phyloP scores from a whole-genome alignment of 2,888 invertebrate species.

The Pocota personata region DNA sequence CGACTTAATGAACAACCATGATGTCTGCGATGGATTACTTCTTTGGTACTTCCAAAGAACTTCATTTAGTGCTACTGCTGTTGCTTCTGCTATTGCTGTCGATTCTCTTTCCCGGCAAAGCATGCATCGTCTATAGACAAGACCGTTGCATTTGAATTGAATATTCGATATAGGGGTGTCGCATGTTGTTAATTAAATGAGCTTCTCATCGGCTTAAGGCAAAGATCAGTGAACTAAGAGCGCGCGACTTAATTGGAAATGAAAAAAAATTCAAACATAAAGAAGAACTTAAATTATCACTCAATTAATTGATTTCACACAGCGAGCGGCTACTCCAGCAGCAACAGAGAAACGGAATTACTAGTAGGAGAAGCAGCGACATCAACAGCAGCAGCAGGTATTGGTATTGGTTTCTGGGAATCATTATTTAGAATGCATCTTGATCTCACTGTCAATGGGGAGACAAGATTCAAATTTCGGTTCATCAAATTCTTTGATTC shows the following conservation, averaged over 20 bases:
- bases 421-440: conserved; percentile 23
- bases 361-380: neutral
- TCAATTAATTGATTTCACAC: conserved; percentile 69
- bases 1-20: conserved; percentile 59
- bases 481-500: conserved; percentile 32
- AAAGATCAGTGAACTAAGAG: conserved; percentile 73
- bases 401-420: conserved; percentile 60
- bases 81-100: conserved; percentile 33
- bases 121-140: conserved; percentile 25
- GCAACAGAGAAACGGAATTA: conserved; percentile 8
- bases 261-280: conserved; percentile 40
- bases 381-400: conserved; percentile 40
- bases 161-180: conserved; percentile 72
- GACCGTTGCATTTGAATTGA: conserved; percentile 71
- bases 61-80: conserved; percentile 33
- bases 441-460: conserved; percentile 50
- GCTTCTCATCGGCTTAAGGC: conserved; percentile 70
- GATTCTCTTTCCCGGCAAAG: conserved; percentile 18
- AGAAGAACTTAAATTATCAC: conserved; percentile 63
- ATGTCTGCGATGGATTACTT: conserved; percentile 58
- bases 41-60: conserved; percentile 55
- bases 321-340: conserved; percentile 28
- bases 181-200: conserved; percentile 73
- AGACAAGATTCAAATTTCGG: conserved; percentile 42
- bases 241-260: conserved; percentile 72